A percentile compares a stretch with the other conserved stretches of the same genome.
Evolutionary conservation across 1,140 invertebrate species (phyloP).

Genomic region (Formica exsecta): DNA sequence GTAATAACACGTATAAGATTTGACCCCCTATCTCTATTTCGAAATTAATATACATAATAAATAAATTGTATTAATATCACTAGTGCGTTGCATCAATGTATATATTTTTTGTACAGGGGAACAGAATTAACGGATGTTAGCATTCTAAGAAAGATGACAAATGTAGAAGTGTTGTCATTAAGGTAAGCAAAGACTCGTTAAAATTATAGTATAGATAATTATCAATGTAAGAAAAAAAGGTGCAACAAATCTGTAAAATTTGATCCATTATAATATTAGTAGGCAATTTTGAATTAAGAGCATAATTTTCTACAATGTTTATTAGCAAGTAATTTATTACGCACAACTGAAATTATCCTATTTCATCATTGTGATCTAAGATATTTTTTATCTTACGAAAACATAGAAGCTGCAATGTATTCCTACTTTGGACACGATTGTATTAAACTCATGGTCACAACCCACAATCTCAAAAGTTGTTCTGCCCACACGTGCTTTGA

Average conservation of each 20-base stretch:
- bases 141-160: constrained; percentile 91
- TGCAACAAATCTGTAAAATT: background rate
- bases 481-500: constrained; percentile 75
- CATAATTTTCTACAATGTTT: background rate
- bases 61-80: background rate
- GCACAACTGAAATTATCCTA: constrained; percentile 13
- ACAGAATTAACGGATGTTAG: constrained; percentile 93
- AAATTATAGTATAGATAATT: constrained; percentile 6
- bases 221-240: background rate
- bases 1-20: too few species aligned
- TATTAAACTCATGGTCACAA: constrained; percentile 79
- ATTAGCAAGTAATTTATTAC: background rate
- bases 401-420: constrained; percentile 44
- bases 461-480: constrained; percentile 80
- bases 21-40: background rate
- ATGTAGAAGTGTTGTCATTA: constrained; percentile 93
- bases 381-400: constrained; percentile 48
- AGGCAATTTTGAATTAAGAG: background rate
- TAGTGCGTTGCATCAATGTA: background rate
- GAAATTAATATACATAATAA: background rate
- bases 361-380: constrained; percentile 38
- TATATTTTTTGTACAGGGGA: constrained; percentile 89
- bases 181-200: constrained; percentile 87
- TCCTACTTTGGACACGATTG: constrained; percentile 77
- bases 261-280: background rate